Evolutionary conservation across 2,797 vertebrate species (phyloP), one percentile per base, ranked within the genome.

Genomic region (Characodon lateralis): DNA sequence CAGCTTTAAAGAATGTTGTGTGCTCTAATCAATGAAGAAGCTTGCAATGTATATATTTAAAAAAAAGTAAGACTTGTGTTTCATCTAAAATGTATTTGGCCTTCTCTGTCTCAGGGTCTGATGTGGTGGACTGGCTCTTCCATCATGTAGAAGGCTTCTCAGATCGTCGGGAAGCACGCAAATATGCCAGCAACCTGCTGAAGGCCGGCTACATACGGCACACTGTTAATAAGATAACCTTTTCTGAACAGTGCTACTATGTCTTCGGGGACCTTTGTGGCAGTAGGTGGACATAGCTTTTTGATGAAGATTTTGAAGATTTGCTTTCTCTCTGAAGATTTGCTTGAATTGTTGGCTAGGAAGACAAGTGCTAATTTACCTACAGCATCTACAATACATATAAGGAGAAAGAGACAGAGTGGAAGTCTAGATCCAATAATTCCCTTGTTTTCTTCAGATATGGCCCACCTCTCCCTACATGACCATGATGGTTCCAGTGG

Each of bases 161-260:
- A 1, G 98, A 99, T 93, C 97, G 98, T 1, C 95, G 98, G 13
- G 98, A 99, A 88, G 97, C 98, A 50, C 97, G 98, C 53, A 99
- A 99, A 92, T 99, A 99, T 0, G 98, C 98, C 93, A 99, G 98
- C 96, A 99, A 99, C 92, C 96, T 99, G 81, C 95, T 99, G 86
- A 99, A 99, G 92, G 98, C 98, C 1, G 98, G 98, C 83, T 99
- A 96, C 93, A 99, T 99, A 92, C 96, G 98, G 53, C 98, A 99
- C 89, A 99, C 98, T 0, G 98, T 99, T 93, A 99, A 99, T 95
- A 99, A 99, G 95, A 99, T 99, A 92, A 99, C 98, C 81, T 99
- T 99, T 94, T 99, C 98, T 0, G 98, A 99, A 82, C 98, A 99
- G 90, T 99, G 98, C 93, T 99, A 99, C 94, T 99, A 99, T 81